Base-by-base conservation (phyloP, 2,888 invertebrate genomes). In the Tachina lurida region DNA sequence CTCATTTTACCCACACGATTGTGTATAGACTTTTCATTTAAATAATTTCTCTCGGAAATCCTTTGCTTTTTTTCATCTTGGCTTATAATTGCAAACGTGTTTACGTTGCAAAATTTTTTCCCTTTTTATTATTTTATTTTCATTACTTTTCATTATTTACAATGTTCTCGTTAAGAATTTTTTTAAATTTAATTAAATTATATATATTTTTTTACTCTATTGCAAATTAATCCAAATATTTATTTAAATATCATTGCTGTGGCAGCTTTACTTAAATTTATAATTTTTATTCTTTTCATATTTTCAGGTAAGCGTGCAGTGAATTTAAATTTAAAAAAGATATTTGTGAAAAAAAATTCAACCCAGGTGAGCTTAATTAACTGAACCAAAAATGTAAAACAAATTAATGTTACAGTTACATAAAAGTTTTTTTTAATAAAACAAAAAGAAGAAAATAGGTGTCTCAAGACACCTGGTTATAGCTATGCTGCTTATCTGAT, bases 151-250 rank as follows among this genome's bases (percentile, higher is more conserved):
- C 54, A 63, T 19, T 76, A 70, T 71, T 71, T 65, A 71, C 80
- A 76, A n/a, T 84, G 73, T 80, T 73, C 84, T 77, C 63, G 76
- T 68, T 84, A 73, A 62, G 19, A 15, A 43, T 60, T 52, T 52
- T 56, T 63, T 79, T 49, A 49, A 80, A 73, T 84, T 77, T 81
- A 84, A 84, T 84, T 84, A 84, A 81, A 76, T 78, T 62, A 76
- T 76, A 77, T 77, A 49, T 4, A 4, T 31, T 73, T 77, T 67
- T 79, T 76, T 68, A 45, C 49, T 52, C 54, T 63, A 56, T 75
- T 67, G 65, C 3, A 74, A 75, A 68, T 74, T 68, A 68, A 84
- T 74, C 19, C 78, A 78, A 63, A 79, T 79, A 79, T 84, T 74
- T 84, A 78, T 84, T 78, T 73, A 70, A 63, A 49, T 58, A 70